These are phyloP conservation scores for Neodontobutis hainanensis DNA, from an alignment of 2,113 vertebrate species.

Conservation along the genomic window DNA sequence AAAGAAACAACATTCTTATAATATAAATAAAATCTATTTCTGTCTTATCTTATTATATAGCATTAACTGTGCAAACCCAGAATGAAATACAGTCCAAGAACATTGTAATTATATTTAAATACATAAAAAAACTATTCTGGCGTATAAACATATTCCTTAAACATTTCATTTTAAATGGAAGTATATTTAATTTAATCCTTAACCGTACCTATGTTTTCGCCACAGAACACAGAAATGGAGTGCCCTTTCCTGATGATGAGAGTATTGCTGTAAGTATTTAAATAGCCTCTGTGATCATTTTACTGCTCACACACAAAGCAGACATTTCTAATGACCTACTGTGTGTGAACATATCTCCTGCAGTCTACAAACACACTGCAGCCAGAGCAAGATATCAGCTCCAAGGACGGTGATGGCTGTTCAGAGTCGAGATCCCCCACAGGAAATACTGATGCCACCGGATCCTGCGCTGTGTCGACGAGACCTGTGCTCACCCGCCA, in stretches of 20 bases:
- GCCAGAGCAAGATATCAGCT: conserved; percentile 77
- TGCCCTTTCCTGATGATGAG: conserved; percentile 83
- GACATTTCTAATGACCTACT: conserved; percentile 10
- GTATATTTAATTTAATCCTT: conserved; percentile 5
- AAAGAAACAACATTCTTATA: too few relatives aligned
- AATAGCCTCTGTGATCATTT: conserved; percentile 21
- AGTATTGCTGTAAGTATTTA: conserved; percentile 66
- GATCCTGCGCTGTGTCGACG: conserved; percentile 43
- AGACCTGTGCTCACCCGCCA: conserved; percentile 70
- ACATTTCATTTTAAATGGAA: not conserved
- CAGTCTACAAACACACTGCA: conserved; percentile 76
- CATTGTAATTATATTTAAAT: not conserved
- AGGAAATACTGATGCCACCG: conserved; percentile 53
- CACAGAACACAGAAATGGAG: conserved; percentile 83
- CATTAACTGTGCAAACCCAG: too few relatives aligned
- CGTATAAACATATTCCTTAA: too few relatives aligned
- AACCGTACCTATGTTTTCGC: conserved; percentile 16
- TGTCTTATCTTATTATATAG: too few relatives aligned
- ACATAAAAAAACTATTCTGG: too few relatives aligned
- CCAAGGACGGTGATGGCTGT: conserved; percentile 74
- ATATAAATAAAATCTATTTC: too few relatives aligned
- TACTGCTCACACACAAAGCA: not conserved
- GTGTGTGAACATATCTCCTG: not conserved
- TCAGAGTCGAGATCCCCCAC: conserved; percentile 49
- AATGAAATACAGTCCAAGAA: too few relatives aligned